These are phyloP conservation scores for Phenganax marumi DNA, from an alignment of 92 coral and sea anemone species.

Conservation along the genomic window DNA sequence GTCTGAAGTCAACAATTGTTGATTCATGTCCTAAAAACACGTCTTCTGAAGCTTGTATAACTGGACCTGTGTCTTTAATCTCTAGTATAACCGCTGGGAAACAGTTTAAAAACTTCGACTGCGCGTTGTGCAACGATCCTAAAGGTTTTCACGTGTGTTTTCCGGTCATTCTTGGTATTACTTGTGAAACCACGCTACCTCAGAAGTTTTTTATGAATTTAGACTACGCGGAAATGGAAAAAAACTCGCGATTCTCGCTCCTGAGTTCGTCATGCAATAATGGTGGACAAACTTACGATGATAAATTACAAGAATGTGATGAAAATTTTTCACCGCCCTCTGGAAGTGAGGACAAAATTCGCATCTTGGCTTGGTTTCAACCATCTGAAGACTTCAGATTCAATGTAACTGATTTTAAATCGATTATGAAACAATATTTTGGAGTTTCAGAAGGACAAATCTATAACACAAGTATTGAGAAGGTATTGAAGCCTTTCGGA, in stretches of 20 bases:
- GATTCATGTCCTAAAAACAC: conserved; percentile 8
- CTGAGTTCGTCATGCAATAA: not conserved
- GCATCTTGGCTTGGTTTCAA: conserved; percentile 13
- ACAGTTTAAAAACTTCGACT: conserved; percentile 14
- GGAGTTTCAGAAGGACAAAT: not conserved
- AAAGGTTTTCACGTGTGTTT: not conserved
- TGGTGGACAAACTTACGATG: not conserved
- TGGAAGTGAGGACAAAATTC: not conserved
- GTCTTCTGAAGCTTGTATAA: not conserved
- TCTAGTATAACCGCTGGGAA: not conserved
- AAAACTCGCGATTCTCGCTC: not conserved
- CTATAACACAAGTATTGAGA: not conserved
- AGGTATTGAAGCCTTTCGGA: not conserved
- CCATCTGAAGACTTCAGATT: not conserved
- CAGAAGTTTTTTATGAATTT: conserved; percentile 8
- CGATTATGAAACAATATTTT: not conserved
- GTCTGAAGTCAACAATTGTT: not conserved
- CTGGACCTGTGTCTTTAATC: conserved; percentile 19
- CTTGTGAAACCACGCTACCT: not conserved
- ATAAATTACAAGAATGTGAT: conserved; percentile 20
- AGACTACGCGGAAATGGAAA: not conserved
- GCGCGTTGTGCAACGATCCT: conserved; percentile 19
- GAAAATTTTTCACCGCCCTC: not conserved
- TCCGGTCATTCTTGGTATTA: not conserved
- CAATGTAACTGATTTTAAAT: not conserved